Evolutionary conservation across 1,140 invertebrate genomes (phyloP), one percentile per base, ranked within the genome.

Genomic region (Cephus cinctus): DNA sequence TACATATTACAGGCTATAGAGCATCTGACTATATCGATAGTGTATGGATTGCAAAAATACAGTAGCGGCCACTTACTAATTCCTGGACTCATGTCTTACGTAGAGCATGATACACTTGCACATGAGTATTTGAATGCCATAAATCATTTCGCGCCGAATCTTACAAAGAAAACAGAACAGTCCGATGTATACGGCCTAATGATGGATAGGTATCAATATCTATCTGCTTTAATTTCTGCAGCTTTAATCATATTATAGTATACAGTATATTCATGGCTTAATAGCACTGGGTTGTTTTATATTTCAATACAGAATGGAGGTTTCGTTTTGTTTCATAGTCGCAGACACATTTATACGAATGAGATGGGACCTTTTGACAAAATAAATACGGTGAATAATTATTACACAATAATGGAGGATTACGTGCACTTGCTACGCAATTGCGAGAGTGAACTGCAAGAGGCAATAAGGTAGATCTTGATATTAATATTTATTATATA

Each of bases 11-110:
- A 67, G 8, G 54, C 61, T 12, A 67, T 76, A 21, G 74, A 76
- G 52, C 69, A 75, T 42, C 61, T 68, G 46, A 65, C 61, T 36
- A 69, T 75, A 34, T 62, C 69, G 30, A 60, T 63, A 25, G 58
- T 76, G 9, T 76, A 72, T 35, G 72, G 71, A 19, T 54, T 73
- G 15, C 65, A 69, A 52, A 74, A 72, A 45, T 76, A 67, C 53
- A 67, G 68, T 15, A 59, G 58, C 25, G 72, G 71, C 0, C 43
- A 59, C 21, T 54, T 76, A 5, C 44, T 43, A 19, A 45, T 43
- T 32, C 36, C 40, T n/a, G 57, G 52, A 16, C 52, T 62, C 19
- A 47, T 54, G 8, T 48, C 45, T 15, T 70, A 63, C 47, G 51
- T 63, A 14, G 46, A 54, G 5, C 63, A 56, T 30, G 68, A 71